Conservation (phyloP, 2,888 invertebrate species). For the Pyralis farinalis region DNA sequence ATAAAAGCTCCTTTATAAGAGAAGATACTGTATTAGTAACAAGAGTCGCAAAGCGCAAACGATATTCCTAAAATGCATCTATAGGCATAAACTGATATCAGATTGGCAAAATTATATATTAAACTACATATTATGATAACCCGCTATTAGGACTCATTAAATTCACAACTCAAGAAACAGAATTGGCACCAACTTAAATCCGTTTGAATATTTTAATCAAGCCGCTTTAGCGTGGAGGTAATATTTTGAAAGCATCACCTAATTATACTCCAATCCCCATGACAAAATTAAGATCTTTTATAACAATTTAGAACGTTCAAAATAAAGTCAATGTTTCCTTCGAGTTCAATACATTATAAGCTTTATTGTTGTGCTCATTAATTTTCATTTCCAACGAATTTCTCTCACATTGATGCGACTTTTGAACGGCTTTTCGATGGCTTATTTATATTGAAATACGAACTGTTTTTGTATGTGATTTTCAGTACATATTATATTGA, state of each 20-base stretch:
- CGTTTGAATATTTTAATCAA: constrained; percentile 47
- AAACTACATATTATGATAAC: too few species aligned
- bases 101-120: too few species aligned
- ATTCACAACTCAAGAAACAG: constrained; percentile 15
- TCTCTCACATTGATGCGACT: neutral
- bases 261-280: constrained; percentile 31
- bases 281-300: constrained; percentile 21
- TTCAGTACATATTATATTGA: neutral
- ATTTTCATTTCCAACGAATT: too few species aligned
- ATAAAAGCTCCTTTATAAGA: too few species aligned
- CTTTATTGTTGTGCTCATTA: too few species aligned
- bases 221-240: constrained; percentile 25
- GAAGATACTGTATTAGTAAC: too few species aligned
- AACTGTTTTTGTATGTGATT: neutral
- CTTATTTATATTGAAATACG: neutral
- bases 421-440: neutral
- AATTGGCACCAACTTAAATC: constrained; percentile 25
- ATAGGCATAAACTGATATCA: too few species aligned
- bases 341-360: too few species aligned
- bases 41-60: too few species aligned
- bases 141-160: constrained; percentile 11
- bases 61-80: too few species aligned
- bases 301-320: constrained; percentile 11
- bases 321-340: constrained; percentile 10
- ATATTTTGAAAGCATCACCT: constrained; percentile 28